phyloP scores from a whole-genome alignment of 2,797 vertebrate genomes.

The Cyclopterus lumpus region DNA sequence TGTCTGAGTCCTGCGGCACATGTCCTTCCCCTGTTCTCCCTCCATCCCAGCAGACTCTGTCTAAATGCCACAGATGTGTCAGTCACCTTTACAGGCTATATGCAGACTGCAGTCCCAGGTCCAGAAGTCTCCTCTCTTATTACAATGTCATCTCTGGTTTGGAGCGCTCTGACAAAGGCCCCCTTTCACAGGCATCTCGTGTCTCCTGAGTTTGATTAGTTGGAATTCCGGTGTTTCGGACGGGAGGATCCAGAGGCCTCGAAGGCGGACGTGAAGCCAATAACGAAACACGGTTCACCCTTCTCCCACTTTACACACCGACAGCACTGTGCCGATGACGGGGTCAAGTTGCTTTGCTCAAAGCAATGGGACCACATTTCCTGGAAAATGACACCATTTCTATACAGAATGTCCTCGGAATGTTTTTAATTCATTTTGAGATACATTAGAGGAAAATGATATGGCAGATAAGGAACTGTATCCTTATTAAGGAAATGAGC shows the following conservation, averaged over 20 bases:
- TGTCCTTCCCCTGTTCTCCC: slow-evolving; percentile 38
- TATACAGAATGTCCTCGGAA: slow-evolving; percentile 37
- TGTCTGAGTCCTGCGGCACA: slow-evolving; percentile 31
- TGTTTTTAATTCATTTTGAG: slow-evolving; percentile 47
- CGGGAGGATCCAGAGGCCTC: slow-evolving; percentile 72
- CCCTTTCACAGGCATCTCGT: slow-evolving; percentile 65
- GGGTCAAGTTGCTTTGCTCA: slow-evolving; percentile 57
- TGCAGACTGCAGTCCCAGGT: slow-evolving; percentile 45
- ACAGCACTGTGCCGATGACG: slow-evolving; percentile 46
- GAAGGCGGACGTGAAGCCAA: slow-evolving; percentile 59
- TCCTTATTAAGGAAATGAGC: slow-evolving; percentile 18
- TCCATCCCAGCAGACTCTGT: slow-evolving; percentile 50
- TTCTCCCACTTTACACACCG: slow-evolving; percentile 39
- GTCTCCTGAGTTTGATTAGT: slow-evolving; percentile 82
- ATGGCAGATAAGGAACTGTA: slow-evolving; percentile 13
- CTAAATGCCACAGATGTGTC: slow-evolving; percentile 67
- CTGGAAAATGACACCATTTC: slow-evolving; percentile 34
- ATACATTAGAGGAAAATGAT: slow-evolving; percentile 4
- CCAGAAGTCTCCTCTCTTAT: slow-evolving; percentile 67
- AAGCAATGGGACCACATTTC: slow-evolving; percentile 39
- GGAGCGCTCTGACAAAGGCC: slow-evolving; percentile 71
- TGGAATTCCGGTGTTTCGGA: slow-evolving; percentile 77
- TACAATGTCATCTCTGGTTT: slow-evolving; percentile 76
- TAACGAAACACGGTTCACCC: slow-evolving; percentile 41
- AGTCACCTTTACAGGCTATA: slow-evolving; percentile 63